Percentiles rank a stretch among this genome's conserved stretches.
Conservation (phyloP, 2,888 invertebrate species). For the Epinotia ramella region DNA sequence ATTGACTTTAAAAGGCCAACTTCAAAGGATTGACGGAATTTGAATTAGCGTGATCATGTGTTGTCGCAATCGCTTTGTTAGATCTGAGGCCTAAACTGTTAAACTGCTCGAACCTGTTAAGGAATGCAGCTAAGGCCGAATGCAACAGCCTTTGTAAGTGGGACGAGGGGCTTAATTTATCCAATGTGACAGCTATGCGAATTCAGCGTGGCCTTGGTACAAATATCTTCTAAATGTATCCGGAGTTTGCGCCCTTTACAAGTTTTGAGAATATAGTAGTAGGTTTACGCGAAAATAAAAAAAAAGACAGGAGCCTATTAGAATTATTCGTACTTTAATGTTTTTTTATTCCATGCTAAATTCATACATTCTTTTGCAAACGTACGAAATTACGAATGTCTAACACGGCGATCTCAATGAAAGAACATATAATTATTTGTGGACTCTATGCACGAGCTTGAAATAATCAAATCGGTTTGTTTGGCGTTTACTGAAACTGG, state of each 20-base stretch:
- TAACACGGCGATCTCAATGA: too few relatives aligned
- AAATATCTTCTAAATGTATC: conserved; percentile 49
- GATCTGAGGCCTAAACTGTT: conserved; percentile 55
- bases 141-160: conserved; percentile 64
- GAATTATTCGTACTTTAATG: background rate
- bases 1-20: conserved; percentile 24
- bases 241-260: conserved; percentile 26
- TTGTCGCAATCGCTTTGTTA: conserved; percentile 64
- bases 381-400: too few relatives aligned
- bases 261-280: background rate
- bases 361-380: too few relatives aligned
- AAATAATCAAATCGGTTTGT: too few relatives aligned
- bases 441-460: too few relatives aligned
- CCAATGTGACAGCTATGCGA: conserved; percentile 70
- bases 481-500: too few relatives aligned
- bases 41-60: conserved; percentile 54
- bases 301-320: background rate
- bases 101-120: conserved; percentile 64
- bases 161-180: conserved; percentile 70
- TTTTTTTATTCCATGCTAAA: background rate
- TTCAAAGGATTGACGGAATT: conserved; percentile 38
- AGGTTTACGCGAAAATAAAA: background rate
- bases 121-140: conserved; percentile 71
- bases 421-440: too few relatives aligned
- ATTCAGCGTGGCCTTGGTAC: conserved; percentile 53